Evolutionary conservation across 1,140 invertebrate genomes (phyloP).

Genomic region (Tigriopus japonicus): DNA sequence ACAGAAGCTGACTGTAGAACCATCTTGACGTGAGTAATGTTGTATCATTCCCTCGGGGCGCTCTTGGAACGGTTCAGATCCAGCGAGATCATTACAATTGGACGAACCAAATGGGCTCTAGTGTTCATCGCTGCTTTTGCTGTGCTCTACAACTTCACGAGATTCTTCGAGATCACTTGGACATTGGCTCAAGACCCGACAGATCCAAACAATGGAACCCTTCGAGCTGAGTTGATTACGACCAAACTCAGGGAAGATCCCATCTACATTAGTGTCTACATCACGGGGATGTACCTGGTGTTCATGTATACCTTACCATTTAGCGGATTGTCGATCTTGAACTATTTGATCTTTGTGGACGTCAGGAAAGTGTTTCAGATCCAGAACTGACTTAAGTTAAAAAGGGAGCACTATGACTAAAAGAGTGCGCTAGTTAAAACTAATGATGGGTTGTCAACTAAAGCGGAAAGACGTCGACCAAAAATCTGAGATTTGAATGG

Average conservation of each 20-base stretch:
- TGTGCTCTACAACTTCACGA: constrained; percentile 64
- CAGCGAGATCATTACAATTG: constrained; percentile 40
- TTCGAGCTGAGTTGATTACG: constrained; percentile 34
- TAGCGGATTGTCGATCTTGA: constrained; percentile 57
- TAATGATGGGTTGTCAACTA: too few species aligned
- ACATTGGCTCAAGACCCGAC: constrained; percentile 20
- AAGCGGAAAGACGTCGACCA: too few species aligned
- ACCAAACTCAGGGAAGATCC: constrained; percentile 45
- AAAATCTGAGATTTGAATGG: too few species aligned
- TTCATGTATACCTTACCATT: constrained; percentile 83
- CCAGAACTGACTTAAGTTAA: too few species aligned
- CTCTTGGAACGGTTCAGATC: too few species aligned
- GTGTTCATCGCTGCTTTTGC: constrained; percentile 59
- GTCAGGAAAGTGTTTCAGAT: constrained; percentile 26
- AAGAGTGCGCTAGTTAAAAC: too few species aligned
- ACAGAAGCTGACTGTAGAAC: too few species aligned
- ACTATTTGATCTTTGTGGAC: constrained; percentile 64
- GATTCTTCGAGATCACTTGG: constrained; percentile 32
- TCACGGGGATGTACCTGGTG: constrained; percentile 76
- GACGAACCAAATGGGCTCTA: constrained; percentile 63
- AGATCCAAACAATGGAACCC: constrained; percentile 18
- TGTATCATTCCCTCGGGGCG: too few species aligned
- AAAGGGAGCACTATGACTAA: too few species aligned
- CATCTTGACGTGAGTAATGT: too few species aligned
- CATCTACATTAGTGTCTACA: constrained; percentile 64